Evolutionary conservation across 1,140 invertebrate genomes (phyloP).

Genomic region (Hylaeus anthracinus): DNA sequence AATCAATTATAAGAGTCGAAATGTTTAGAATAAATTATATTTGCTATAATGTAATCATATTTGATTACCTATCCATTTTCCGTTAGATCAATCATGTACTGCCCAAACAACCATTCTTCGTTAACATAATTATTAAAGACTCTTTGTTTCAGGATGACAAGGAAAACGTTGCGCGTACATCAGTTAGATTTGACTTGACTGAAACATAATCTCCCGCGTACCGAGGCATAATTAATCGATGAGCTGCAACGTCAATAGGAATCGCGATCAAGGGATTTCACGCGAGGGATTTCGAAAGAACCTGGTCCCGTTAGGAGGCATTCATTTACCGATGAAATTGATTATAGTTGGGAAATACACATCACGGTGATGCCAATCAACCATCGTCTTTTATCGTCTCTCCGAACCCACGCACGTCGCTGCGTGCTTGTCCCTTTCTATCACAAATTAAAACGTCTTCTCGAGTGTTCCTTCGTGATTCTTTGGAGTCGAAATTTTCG

Average conservation of each 20-base stretch:
- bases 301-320: slow-evolving; percentile 24
- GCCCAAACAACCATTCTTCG: slow-evolving; percentile 7
- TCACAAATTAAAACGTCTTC: slow-evolving; percentile 26
- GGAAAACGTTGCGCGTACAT: slow-evolving; percentile 1
- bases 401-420: slow-evolving; percentile 44
- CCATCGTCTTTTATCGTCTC: slow-evolving; percentile 48
- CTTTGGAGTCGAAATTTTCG: slow-evolving; percentile 1
- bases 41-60: no score
- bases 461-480: neutral
- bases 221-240: slow-evolving; percentile 41
- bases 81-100: no score
- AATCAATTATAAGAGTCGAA: no score
- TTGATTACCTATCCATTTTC: no score
- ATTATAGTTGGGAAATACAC: slow-evolving; percentile 55
- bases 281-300: slow-evolving; percentile 36
- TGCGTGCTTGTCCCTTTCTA: slow-evolving; percentile 18
- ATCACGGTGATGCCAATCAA: slow-evolving; percentile 40
- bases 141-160: slow-evolving; percentile 8
- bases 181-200: slow-evolving; percentile 36
- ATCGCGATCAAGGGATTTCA: slow-evolving; percentile 17
- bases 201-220: slow-evolving; percentile 34
- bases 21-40: no score
- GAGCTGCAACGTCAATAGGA: neutral
- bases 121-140: neutral
- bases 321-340: slow-evolving; percentile 55